Base-by-base conservation (phyloP, 2,888 invertebrate species). In the Drosophila phalerata region DNA sequence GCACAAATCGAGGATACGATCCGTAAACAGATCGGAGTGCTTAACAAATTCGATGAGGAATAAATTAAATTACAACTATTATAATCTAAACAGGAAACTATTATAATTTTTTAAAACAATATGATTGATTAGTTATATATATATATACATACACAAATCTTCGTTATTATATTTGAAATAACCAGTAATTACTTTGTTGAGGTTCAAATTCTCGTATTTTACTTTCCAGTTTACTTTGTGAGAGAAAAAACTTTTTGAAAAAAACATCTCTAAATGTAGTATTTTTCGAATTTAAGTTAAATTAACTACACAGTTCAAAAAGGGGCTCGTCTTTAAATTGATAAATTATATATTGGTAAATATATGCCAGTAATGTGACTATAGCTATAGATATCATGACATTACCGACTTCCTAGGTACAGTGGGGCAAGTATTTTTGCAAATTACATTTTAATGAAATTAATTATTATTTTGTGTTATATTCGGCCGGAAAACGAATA, bases 1-100 rank as follows among this genome's bases (percentile, higher is more conserved):
- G 95, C 96, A 0, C 94, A 95, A 85, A 93, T 97, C 66, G 94
- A 95, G 90, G 97, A 97, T 89, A 94, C 95, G 45, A 94, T 97
- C 89, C 93, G 97, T 64, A 94, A 94, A 55, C 96, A 96, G 92
- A 84, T 96, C 32, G 86, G 81, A 17, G 83, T 78, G 32, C 75
- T 88, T 0, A 88, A 88, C 22, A 72, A 88, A 55, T 84, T 51
- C 42, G 86, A 88, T 32, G 85, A 88, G 56, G 32, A 82, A 45
- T 79, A 61, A 65, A 53, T 13, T 6, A 11, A 22, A 47, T 38
- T 1, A 28, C n/a, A 62, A 32, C n/a, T 30, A 25, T 32, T 17
- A 22, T 15, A 55, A 49, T 40, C 30, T 19, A 3, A 38, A 52
- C 37, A 40, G 10, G 51, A 42, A 43, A 42, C 15, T 25, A 30